A percentile compares a stretch with the other conserved stretches of the same genome.
Conservation (phyloP, 2,888 invertebrate species). For the Celastrina argiolus region DNA sequence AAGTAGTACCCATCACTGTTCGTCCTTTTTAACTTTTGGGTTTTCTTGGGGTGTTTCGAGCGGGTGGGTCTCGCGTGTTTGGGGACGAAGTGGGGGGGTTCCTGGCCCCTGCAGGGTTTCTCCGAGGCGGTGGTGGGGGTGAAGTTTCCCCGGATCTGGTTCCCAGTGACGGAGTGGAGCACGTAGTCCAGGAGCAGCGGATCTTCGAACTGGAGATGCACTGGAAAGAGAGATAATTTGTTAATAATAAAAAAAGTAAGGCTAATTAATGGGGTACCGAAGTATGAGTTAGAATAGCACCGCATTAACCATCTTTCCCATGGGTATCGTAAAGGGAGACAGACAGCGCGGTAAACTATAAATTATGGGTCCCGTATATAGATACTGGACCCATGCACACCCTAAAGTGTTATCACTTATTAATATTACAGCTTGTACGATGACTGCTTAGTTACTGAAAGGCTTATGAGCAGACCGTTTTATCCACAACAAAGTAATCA, state of each 20-base stretch:
- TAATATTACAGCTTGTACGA: no score
- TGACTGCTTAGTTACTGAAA: no score
- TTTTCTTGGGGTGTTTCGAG: conserved; percentile 47
- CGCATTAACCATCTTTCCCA: no score
- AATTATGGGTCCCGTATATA: no score
- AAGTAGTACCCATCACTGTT: conserved; percentile 54
- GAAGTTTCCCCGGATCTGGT: conserved; percentile 63
- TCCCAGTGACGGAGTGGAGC: conserved; percentile 59
- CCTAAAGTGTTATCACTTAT: no score
- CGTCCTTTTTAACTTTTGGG: conserved; percentile 37
- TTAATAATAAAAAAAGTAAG: background rate
- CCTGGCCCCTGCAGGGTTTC: conserved; percentile 55
- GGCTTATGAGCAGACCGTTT: no score
- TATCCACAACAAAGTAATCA: no score
- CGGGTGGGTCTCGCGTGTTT: conserved; percentile 50
- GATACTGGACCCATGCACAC: no score
- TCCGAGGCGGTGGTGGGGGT: conserved; percentile 60
- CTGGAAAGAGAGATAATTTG: conserved; percentile 50
- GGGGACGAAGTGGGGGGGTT: conserved; percentile 60
- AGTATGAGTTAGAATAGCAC: no score
- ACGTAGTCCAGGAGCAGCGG: conserved; percentile 57
- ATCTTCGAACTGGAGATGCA: conserved; percentile 58
- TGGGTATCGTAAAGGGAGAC: no score
- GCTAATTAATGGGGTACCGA: no score
- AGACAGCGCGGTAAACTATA: no score